Percentiles rank a stretch among this genome's conserved stretches.
Evolutionary conservation across 1,140 invertebrate species (phyloP).

Genomic region (Drosophila sproati): DNA sequence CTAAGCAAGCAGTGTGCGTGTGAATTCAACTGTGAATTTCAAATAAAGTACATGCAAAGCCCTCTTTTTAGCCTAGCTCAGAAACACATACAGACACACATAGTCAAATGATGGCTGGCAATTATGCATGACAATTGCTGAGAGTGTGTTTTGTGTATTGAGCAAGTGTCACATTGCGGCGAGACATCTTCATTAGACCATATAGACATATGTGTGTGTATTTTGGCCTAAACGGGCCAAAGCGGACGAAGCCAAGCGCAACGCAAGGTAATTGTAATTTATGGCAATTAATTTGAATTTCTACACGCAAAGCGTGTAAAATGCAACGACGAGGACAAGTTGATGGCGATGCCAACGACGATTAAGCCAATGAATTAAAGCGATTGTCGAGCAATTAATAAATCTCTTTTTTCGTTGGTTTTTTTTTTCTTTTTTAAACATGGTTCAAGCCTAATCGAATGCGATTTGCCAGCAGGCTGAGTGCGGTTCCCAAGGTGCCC

Average conservation of each 20-base stretch:
- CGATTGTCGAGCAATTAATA: slow-evolving; percentile 72
- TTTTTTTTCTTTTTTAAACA: slow-evolving; percentile 12
- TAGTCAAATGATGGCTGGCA: slow-evolving; percentile 19
- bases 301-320: slow-evolving; percentile 81
- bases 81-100: slow-evolving; percentile 6
- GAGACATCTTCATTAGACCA: slow-evolving; percentile 70
- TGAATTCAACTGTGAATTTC: not conserved
- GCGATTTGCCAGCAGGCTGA: slow-evolving; percentile 60
- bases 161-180: slow-evolving; percentile 62
- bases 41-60: not conserved
- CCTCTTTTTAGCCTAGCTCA: slow-evolving; percentile 13
- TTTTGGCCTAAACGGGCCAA: slow-evolving; percentile 1
- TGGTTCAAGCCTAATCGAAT: slow-evolving; percentile 63
- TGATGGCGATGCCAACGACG: slow-evolving; percentile 44
- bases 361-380: slow-evolving; percentile 60
- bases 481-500: slow-evolving; percentile 74
- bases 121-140: slow-evolving; percentile 56
- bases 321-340: slow-evolving; percentile 55
- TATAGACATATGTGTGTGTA: not conserved
- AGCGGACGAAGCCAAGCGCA: slow-evolving; percentile 62
- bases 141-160: slow-evolving; percentile 27
- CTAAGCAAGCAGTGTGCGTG: not conserved
- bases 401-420: slow-evolving; percentile 47
- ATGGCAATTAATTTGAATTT: slow-evolving; percentile 82
- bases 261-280: slow-evolving; percentile 50